Evolutionary conservation across 2,113 vertebrate species (phyloP), one percentile per base, ranked within the genome.

Genomic region (Grammomys dolichurus): DNA sequence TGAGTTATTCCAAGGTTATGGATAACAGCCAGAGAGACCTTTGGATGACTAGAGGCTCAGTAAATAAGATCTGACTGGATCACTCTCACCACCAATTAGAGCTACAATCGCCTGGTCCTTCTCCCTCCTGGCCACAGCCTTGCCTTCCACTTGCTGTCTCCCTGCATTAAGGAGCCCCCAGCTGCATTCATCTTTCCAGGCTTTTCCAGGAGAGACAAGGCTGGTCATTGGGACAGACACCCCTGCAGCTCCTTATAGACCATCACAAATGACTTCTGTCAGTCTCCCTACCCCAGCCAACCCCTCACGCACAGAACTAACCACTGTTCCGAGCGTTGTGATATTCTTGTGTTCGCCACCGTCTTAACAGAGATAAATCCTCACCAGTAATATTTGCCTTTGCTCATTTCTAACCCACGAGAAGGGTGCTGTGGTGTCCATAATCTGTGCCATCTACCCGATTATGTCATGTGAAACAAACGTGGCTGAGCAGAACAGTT

Each of bases 331-430:
- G 13, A 85, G 75, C 54, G 90, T 70, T 89, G 63, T 5, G 19
- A 81, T 54, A 60, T 70, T 67, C 14, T 6, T 92, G 70, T 93
- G 16, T 86, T 96, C 67, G 85, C 43, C 58, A 84, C 22, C 43
- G 43, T 85, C 78, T 95, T 72, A 90, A 26, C 48, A 90, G 70
- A 94, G 17, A 5, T 48, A 1, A 13, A 2, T 84, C 48, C 2
- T 75, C 48, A 46, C 85, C 87, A 81, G 65, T 89, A 87, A 72
- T 36, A 67, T 82, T 87, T 43, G 36, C 69, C 48, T 93, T 85
- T 86, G 82, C 33, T 89, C 90, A 7, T 85, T 92, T 46, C 14
- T 90, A 65, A 54, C 20, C 92, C 63, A 78, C 75, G 43, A 56
- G 85, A 91, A 56, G 28, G 22, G 17, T 9, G 77, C 51, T 6